A percentile compares a stretch with the other conserved stretches of the same genome.
These are phyloP conservation scores for Masticophis lateralis DNA, from an alignment of 2,797 vertebrate species.

Conservation along the genomic window DNA sequence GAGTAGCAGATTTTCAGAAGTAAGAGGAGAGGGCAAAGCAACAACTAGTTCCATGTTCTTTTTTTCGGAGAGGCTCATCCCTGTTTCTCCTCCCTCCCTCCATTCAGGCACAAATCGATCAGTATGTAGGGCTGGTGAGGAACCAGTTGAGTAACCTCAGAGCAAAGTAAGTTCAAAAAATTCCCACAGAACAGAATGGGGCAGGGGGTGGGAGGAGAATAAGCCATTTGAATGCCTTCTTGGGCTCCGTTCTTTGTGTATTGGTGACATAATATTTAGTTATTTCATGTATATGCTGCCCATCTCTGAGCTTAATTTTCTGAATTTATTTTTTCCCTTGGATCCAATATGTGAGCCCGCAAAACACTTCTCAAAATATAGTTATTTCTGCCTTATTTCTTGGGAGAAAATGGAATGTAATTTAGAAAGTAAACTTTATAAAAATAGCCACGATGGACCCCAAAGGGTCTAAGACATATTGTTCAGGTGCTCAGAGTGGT, in stretches of 20 bases:
- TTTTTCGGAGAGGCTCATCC: not conserved
- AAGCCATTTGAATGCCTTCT: not conserved
- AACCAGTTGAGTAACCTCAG: slow-evolving; percentile 77
- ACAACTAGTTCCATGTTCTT: not conserved
- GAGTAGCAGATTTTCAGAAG: not conserved
- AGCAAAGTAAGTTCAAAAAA: slow-evolving; percentile 79
- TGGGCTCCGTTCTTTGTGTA: not conserved
- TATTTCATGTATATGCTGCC: not conserved
- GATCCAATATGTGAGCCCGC: not conserved
- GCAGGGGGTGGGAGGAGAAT: not conserved
- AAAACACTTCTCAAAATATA: not conserved
- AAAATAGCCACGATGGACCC: not conserved
- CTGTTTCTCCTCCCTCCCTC: not conserved
- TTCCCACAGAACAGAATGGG: not conserved
- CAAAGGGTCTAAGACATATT: not conserved
- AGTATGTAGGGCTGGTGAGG: slow-evolving; percentile 74
- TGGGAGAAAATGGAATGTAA: not conserved
- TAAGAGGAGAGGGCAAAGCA: not conserved
- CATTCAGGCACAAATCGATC: slow-evolving; percentile 81
- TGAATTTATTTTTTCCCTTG: not conserved
- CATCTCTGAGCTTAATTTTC: not conserved
- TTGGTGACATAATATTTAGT: not conserved
- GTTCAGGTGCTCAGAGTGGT: not conserved
- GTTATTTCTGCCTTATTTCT: not conserved
- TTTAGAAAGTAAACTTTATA: not conserved